Conservation (phyloP, 2,113 vertebrate genomes). For the Mustelus asterias region DNA sequence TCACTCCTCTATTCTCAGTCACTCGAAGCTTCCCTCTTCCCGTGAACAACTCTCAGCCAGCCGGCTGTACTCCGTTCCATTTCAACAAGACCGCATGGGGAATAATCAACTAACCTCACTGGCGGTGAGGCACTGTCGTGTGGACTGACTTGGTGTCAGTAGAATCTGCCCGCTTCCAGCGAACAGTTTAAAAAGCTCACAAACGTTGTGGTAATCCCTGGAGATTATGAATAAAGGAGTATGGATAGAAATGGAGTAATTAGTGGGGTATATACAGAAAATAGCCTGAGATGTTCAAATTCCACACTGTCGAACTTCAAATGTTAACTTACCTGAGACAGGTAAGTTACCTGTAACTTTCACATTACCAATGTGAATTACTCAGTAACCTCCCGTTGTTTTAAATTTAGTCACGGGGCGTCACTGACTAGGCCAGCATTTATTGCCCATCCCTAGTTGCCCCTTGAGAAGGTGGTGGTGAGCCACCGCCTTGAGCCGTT, state of each 20-base stretch:
- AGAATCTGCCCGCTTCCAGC: neutral
- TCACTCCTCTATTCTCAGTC: neutral
- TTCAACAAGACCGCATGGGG: neutral
- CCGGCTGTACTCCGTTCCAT: neutral
- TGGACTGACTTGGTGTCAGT: neutral
- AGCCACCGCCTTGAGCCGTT: no score
- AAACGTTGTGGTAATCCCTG: neutral
- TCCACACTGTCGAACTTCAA: neutral
- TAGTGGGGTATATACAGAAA: neutral
- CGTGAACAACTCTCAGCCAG: neutral
- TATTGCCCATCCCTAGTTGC: no score
- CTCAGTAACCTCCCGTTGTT: neutral
- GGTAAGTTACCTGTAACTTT: no score
- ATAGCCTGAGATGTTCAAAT: neutral
- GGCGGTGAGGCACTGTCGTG: neutral
- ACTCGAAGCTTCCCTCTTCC: neutral
- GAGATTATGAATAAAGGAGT: neutral
- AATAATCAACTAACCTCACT: neutral
- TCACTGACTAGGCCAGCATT: no score
- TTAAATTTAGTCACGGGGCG: neutral
- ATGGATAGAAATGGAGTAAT: neutral
- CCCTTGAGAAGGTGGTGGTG: no score
- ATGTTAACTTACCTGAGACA: no score
- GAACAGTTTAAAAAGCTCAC: neutral
- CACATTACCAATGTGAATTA: neutral